Conservation (phyloP, 2,888 invertebrate species). For the Globia sparganii region DNA sequence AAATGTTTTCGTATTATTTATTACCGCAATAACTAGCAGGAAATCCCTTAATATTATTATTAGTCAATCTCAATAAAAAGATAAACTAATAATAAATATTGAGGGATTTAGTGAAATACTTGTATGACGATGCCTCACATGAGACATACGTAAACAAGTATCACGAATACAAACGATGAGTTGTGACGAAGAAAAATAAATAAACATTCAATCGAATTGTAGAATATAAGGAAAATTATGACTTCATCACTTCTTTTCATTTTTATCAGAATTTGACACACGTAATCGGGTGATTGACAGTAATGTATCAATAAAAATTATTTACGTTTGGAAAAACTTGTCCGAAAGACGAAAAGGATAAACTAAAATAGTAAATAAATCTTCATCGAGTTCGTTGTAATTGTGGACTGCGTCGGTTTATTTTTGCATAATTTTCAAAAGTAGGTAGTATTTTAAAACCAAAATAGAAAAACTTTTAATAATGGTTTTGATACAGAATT, state of each 20-base stretch:
- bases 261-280: constrained; percentile 36
- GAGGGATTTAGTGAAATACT: constrained; percentile 36
- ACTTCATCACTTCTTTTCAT: constrained; percentile 45
- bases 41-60: constrained; percentile 33
- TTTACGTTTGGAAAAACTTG: constrained; percentile 38
- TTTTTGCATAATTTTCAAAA: constrained; percentile 13
- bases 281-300: constrained; percentile 47
- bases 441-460: background rate
- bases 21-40: constrained; percentile 15
- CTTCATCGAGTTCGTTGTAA: constrained; percentile 25
- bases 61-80: constrained; percentile 48
- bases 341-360: constrained; percentile 22
- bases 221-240: constrained; percentile 43
- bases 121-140: constrained; percentile 17
- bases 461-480: background rate
- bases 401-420: background rate
- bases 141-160: constrained; percentile 34
- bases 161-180: constrained; percentile 56
- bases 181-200: constrained; percentile 59
- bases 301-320: constrained; percentile 50
- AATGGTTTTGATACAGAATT: background rate
- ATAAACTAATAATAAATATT: constrained; percentile 43
- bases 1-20: constrained; percentile 33
- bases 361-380: constrained; percentile 37
- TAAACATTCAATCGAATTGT: constrained; percentile 55